Evolutionary conservation across 2,113 vertebrate species (phyloP).

Genomic region (Rhipidura dahli): DNA sequence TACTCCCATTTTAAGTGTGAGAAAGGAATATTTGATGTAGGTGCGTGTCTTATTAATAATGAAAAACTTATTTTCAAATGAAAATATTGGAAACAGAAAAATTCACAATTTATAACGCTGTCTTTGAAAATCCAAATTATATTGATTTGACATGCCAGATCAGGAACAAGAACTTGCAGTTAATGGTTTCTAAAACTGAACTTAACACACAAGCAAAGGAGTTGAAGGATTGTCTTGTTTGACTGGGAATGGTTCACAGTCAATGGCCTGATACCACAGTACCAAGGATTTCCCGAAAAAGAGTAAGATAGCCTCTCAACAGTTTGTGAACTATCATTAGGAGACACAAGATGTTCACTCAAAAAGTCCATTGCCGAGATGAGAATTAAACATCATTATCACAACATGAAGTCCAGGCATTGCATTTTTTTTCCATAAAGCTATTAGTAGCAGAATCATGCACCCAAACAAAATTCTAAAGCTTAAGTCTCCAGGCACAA

Average conservation of each 20-base stretch:
- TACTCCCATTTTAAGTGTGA: not conserved
- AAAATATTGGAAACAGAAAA: not conserved
- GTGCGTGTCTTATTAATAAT: not conserved
- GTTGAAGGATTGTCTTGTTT: not conserved
- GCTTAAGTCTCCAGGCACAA: not conserved
- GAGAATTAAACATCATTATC: not conserved
- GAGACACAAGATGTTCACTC: not conserved
- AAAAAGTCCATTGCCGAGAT: not conserved
- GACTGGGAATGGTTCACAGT: not conserved
- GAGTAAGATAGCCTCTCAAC: not conserved
- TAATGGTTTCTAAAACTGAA: not conserved
- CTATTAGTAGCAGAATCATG: not conserved
- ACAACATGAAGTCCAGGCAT: not conserved
- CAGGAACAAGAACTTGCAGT: not conserved
- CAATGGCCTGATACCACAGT: not conserved
- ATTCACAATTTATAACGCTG: rapidly evolving
- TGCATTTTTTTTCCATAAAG: not conserved
- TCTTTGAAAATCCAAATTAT: not conserved
- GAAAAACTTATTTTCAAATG: not conserved
- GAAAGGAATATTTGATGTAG: not conserved
- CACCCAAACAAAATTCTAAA: not conserved
- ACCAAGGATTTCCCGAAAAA: not conserved
- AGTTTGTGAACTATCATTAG: not conserved
- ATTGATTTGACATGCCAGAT: not conserved
- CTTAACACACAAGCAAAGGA: not conserved